Evolutionary conservation across 2,797 vertebrate genomes (phyloP).

Genomic region (Sphaeramia orbicularis): DNA sequence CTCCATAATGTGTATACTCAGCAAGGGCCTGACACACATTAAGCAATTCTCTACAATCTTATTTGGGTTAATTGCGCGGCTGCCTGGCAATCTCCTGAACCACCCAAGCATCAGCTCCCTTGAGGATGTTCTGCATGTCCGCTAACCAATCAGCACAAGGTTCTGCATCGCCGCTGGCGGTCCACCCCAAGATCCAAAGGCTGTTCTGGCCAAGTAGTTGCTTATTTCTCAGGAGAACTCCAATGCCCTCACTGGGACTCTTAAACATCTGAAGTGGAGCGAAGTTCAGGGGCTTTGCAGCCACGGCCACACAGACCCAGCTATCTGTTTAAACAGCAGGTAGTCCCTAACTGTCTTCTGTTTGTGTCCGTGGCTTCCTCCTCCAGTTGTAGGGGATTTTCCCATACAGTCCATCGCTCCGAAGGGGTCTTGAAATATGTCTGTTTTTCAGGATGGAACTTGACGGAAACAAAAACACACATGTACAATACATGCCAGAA

Average conservation of each 20-base stretch:
- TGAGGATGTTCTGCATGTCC: slow-evolving; percentile 61
- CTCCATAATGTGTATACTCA: slow-evolving; percentile 40
- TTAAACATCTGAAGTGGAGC: slow-evolving; percentile 79
- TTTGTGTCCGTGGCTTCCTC: slow-evolving; percentile 78
- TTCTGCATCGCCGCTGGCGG: slow-evolving; percentile 65
- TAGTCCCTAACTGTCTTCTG: slow-evolving; percentile 74
- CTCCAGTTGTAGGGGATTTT: slow-evolving; percentile 68
- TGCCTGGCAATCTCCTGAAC: slow-evolving; percentile 71
- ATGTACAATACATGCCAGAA: slow-evolving; percentile 40
- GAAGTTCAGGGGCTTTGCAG: slow-evolving; percentile 70
- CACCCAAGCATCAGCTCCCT: slow-evolving; percentile 77
- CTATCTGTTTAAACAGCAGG: slow-evolving; percentile 85
- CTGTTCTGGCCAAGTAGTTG: slow-evolving; percentile 82
- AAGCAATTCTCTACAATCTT: slow-evolving; percentile 67
- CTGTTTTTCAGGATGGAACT: slow-evolving; percentile 64
- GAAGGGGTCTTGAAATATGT: slow-evolving; percentile 65
- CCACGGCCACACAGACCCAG: slow-evolving; percentile 62
- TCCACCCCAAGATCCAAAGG: slow-evolving; percentile 75
- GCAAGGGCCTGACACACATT: slow-evolving; percentile 61
- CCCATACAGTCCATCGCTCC: slow-evolving; percentile 71
- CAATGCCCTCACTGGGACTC: slow-evolving; percentile 68
- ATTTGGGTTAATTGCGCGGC: slow-evolving; percentile 73
- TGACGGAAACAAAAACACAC: slow-evolving; percentile 72
- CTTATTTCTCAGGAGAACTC: slow-evolving; percentile 76
- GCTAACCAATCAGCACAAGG: slow-evolving; percentile 65